phyloP scores from a whole-genome alignment of 1,140 invertebrate species.

The Brachionus sp. region DNA sequence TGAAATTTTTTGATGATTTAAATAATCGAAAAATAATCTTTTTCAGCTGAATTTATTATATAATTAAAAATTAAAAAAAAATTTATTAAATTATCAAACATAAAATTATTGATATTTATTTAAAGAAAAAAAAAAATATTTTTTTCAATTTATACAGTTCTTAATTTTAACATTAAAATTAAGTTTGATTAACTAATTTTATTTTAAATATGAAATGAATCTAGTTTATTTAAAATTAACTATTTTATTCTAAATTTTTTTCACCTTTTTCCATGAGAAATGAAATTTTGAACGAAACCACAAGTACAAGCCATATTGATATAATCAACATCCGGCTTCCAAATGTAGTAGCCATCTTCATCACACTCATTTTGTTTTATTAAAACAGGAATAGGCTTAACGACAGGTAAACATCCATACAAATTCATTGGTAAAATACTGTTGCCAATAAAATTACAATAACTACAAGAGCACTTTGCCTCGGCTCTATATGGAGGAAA shows the following conservation, averaged over 20 bases:
- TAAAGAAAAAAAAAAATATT: background rate
- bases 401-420: constrained; percentile 19
- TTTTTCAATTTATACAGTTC: background rate
- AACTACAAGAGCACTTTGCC: constrained; percentile 15
- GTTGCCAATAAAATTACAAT: background rate
- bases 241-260: background rate
- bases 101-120: no score
- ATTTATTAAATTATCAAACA: no score
- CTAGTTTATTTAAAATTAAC: background rate
- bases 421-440: background rate
- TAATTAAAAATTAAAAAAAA: no score
- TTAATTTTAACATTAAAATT: constrained; percentile 7
- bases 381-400: constrained; percentile 16
- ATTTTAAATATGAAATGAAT: background rate
- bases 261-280: constrained; percentile 33
- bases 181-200: background rate
- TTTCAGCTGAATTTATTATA: no score
- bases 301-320: constrained; percentile 24
- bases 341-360: background rate
- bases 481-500: background rate
- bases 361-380: constrained; percentile 26
- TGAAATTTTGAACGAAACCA: constrained; percentile 2
- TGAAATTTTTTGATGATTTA: no score
- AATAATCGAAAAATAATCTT: no score
- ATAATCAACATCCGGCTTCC: constrained; percentile 2